Evolutionary conservation across 2,113 vertebrate genomes (phyloP).

Genomic region (rat (Rattus norvegicus)): DNA sequence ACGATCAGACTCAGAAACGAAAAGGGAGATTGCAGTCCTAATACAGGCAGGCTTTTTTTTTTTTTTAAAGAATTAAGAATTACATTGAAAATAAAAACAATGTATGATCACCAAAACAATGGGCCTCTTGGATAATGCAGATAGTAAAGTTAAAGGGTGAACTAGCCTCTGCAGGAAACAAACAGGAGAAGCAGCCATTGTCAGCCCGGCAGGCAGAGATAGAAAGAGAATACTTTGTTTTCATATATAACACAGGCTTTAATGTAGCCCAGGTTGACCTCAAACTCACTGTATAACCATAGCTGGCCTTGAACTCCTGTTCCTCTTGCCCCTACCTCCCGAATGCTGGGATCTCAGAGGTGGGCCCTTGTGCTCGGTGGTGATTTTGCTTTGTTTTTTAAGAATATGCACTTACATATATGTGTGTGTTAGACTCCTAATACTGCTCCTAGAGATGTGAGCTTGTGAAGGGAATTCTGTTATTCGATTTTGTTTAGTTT

Average conservation of each 20-base stretch:
- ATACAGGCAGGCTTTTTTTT: not conserved
- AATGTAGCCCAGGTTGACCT: not conserved
- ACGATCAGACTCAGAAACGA: not conserved
- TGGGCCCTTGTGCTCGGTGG: not conserved
- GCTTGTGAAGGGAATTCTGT: not conserved
- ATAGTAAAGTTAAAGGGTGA: conserved; percentile 23
- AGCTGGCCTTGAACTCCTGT: not conserved
- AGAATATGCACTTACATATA: not conserved
- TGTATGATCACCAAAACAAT: conserved; percentile 18
- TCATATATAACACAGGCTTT: not conserved
- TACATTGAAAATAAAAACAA: conserved; percentile 24
- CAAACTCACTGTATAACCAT: not conserved
- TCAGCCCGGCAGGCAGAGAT: not conserved
- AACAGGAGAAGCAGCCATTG: not conserved
- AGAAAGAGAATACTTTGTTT: not conserved
- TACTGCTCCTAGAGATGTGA: not conserved
- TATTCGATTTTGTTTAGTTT: not conserved
- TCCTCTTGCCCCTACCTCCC: not conserved
- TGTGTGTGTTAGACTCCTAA: not conserved
- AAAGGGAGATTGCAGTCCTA: not conserved
- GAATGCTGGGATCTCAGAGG: not conserved
- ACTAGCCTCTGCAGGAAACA: not conserved
- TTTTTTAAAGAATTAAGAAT: not conserved
- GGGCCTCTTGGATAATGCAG: conserved; percentile 8
- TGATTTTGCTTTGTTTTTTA: not conserved